Conservation (phyloP, 2,113 vertebrate species). For the Callopanchax toddi region DNA sequence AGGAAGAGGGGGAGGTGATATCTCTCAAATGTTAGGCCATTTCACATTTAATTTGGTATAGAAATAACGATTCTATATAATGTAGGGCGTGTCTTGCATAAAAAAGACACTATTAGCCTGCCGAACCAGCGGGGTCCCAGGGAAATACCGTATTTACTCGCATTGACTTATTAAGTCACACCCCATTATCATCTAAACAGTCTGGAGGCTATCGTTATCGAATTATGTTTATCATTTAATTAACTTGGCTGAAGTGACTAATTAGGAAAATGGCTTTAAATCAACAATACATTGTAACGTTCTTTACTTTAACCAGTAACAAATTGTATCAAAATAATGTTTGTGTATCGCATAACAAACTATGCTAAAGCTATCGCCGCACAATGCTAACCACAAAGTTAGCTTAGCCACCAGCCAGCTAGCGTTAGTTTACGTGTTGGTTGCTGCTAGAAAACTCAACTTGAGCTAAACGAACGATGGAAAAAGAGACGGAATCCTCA, state of each 20-base stretch:
- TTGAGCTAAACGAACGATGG: neutral
- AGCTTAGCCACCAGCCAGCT: constrained; percentile 32
- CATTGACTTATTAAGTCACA: constrained; percentile 40
- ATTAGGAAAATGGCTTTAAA: accelerated
- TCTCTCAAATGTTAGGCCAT: constrained; percentile 1
- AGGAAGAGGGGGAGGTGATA: neutral
- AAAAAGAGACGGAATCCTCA: too few relatives aligned
- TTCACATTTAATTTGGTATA: neutral
- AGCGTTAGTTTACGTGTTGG: constrained; percentile 1
- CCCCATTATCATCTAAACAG: constrained; percentile 45
- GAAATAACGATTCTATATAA: neutral
- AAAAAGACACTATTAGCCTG: neutral
- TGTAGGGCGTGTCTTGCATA: too few relatives aligned
- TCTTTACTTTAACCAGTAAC: neutral
- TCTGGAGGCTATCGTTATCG: constrained; percentile 37
- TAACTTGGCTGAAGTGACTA: neutral
- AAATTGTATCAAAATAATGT: neutral
- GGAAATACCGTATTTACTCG: neutral
- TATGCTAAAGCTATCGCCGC: constrained; percentile 24
- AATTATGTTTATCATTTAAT: neutral
- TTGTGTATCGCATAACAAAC: constrained; percentile 7
- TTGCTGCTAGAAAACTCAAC: neutral
- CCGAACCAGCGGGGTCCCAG: neutral
- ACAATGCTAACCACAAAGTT: constrained; percentile 41
- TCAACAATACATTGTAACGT: accelerated